Percentiles rank a stretch among this genome's conserved stretches.
Conservation (phyloP, 2,888 invertebrate species). For the Bugula neritina region DNA sequence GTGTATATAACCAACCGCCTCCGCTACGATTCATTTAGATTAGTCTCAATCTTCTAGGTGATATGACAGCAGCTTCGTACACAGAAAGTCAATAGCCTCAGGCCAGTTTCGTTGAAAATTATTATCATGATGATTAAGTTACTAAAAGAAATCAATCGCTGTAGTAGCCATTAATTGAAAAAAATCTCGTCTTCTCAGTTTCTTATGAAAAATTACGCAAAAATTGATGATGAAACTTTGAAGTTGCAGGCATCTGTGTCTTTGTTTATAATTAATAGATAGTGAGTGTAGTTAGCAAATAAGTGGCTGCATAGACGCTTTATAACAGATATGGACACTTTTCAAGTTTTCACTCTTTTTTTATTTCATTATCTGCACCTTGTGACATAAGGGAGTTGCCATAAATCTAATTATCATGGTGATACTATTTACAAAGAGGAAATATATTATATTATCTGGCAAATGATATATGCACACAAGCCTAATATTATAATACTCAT, state of each 20-base stretch:
- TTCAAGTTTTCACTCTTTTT: constrained; percentile 20
- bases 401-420: not conserved
- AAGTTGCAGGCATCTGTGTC: not conserved
- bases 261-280: not conserved
- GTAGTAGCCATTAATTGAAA: constrained; percentile 24
- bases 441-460: not conserved
- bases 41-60: not conserved
- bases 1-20: too few species aligned
- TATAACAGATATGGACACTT: not conserved
- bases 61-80: not conserved
- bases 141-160: constrained; percentile 19
- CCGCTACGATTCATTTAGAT: too few species aligned
- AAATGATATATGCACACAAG: not conserved
- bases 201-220: constrained; percentile 20
- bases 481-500: too few species aligned
- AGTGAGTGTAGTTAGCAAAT: not conserved
- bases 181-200: constrained; percentile 23
- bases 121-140: not conserved
- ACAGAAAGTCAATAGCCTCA: not conserved
- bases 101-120: constrained; percentile 7
- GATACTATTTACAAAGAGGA: not conserved
- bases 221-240: not conserved
- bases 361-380: constrained; percentile 25
- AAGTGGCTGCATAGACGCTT: not conserved
- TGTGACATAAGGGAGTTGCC: constrained; percentile 20